These are phyloP conservation scores for Nomada goodeniana DNA, from an alignment of 2,888 invertebrate species.

Conservation along the genomic window DNA sequence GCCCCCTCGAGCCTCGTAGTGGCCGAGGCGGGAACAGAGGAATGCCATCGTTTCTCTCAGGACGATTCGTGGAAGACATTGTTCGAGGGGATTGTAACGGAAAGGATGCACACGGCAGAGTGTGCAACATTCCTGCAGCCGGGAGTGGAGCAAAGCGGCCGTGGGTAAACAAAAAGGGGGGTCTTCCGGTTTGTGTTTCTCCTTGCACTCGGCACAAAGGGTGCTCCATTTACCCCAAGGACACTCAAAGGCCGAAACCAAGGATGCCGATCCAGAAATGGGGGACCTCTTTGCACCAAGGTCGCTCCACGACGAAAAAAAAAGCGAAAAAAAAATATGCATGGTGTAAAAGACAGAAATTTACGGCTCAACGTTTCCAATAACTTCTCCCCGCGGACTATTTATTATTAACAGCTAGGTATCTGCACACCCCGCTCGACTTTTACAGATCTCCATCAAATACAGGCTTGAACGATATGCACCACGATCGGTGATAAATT, in stretches of 20 bases:
- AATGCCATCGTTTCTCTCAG: neutral
- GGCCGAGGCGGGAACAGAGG: neutral
- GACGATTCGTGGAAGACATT: neutral
- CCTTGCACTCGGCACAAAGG: neutral
- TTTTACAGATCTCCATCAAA: neutral
- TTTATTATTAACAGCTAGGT: no score
- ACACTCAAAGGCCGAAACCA: neutral
- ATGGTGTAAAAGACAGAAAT: neutral
- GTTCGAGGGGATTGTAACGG: neutral
- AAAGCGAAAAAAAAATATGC: neutral
- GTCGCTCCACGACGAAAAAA: neutral
- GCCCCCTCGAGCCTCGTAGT: neutral
- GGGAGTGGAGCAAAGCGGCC: no score
- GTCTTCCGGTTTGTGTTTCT: neutral
- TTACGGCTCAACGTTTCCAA: no score
- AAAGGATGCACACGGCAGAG: no score
- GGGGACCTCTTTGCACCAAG: neutral
- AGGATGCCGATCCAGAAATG: neutral
- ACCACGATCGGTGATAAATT: neutral
- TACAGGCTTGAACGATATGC: neutral
- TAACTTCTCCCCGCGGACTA: neutral
- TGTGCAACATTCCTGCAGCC: neutral
- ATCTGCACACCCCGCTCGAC: neutral
- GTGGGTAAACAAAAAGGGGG: neutral
- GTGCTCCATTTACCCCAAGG: slow-evolving; percentile 3